A percentile compares a stretch with the other conserved stretches of the same genome.
These are phyloP conservation scores for Anhinga rufa DNA, from an alignment of 2,113 vertebrate species.

Conservation along the genomic window DNA sequence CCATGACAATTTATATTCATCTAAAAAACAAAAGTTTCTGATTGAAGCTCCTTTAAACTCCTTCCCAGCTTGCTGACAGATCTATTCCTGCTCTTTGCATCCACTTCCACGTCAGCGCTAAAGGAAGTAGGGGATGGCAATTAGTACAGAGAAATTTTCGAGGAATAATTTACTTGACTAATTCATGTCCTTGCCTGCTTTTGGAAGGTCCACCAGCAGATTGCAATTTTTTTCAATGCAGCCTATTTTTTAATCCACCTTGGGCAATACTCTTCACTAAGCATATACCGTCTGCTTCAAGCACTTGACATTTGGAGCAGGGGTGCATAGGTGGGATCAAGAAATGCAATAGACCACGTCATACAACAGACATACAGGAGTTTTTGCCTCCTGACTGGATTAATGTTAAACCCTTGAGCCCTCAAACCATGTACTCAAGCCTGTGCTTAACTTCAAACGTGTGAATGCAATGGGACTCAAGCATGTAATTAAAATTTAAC, in stretches of 20 bases:
- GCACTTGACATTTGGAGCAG: not conserved
- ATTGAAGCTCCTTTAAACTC: not conserved
- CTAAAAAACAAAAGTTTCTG: conserved; percentile 34
- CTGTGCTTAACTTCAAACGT: not conserved
- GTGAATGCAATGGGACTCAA: not conserved
- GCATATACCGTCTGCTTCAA: not conserved
- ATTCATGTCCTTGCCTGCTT: not conserved
- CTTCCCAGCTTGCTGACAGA: not conserved
- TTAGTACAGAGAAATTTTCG: not conserved
- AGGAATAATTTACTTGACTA: not conserved
- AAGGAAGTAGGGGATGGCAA: not conserved
- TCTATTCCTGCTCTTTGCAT: not conserved
- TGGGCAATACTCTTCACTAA: not conserved
- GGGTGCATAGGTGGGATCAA: not conserved
- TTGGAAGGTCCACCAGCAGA: not conserved
- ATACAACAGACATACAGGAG: not conserved
- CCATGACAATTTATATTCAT: not conserved
- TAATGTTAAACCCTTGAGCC: not conserved
- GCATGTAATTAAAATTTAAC: conserved; percentile 42
- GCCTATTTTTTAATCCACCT: not conserved
- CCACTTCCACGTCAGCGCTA: not conserved
- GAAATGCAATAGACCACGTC: not conserved
- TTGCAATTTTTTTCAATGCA: not conserved
- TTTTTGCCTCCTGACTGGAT: not conserved
- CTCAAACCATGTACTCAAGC: not conserved